phyloP scores from a whole-genome alignment of 2,113 vertebrate genomes.

The Myotis yumanensis region DNA sequence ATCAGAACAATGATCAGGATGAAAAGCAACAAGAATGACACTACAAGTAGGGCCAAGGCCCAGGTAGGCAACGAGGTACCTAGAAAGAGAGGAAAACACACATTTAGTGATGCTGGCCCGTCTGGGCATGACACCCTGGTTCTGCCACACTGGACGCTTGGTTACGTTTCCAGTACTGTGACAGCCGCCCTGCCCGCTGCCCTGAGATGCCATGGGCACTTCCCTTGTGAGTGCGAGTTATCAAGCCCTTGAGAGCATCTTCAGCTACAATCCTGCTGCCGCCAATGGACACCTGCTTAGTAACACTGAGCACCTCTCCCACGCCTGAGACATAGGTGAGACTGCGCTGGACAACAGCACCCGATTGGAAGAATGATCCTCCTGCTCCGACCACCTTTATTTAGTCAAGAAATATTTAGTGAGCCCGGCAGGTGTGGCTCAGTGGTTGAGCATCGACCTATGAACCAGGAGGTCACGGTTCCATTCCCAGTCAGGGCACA shows the following conservation, averaged over 20 bases:
- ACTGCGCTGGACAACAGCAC: too few relatives aligned
- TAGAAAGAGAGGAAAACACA: neutral
- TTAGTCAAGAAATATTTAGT: neutral
- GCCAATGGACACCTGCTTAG: neutral
- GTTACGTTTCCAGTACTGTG: neutral
- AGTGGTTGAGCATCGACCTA: too few relatives aligned
- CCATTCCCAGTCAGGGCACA: too few relatives aligned
- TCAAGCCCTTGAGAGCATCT: neutral
- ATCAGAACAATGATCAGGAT: conserved; percentile 73
- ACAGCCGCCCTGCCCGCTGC: neutral
- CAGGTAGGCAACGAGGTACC: conserved; percentile 37
- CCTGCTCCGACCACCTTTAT: fast-evolving
- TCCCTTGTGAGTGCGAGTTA: neutral
- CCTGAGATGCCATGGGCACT: too few relatives aligned
- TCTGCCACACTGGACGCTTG: too few relatives aligned
- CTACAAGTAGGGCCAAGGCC: conserved; percentile 52
- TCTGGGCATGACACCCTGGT: fast-evolving
- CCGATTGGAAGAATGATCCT: too few relatives aligned
- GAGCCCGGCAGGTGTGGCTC: too few relatives aligned
- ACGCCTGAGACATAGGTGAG: neutral
- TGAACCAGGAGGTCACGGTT: too few relatives aligned
- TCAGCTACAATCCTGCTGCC: neutral
- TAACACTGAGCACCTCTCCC: fast-evolving
- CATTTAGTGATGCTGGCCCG: neutral
- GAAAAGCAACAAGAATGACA: conserved; percentile 72